Evolutionary conservation across 2,797 vertebrate genomes (phyloP), one percentile per base, ranked within the genome.

Genomic region (Vespertilio murinus): DNA sequence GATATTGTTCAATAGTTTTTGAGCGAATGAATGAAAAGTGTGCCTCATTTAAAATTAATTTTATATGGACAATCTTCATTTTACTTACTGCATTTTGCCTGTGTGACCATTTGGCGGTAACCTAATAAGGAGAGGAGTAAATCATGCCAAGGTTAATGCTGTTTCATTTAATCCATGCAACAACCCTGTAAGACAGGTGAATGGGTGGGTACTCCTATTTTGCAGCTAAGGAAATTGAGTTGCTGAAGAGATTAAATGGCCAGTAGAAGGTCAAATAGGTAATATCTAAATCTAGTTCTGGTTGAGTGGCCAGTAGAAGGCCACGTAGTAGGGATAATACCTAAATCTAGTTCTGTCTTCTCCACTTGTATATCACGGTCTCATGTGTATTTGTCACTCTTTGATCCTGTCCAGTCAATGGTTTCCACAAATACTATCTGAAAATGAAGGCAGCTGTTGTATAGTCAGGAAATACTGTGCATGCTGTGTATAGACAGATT

Each of bases 1-100:
- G 65, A 69, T 18, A 65, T 33, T 91, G 33, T 49, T 71, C 71
- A 70, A 11, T 71, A 74, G 33, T 77, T 92, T 96, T 83, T 79
- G 65, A 79, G 47, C 52, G 45, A 87, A 59, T 83, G 56, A 75
- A 67, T 88, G 88, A 47, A 82, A 90, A 79, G 16, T 74, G 74
- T 82, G 65, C n/a, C 59, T 88, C 38, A 79, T 90, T 90, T 93
- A 35, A 81, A 96, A 59, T 84, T 74, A 88, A 64, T 93, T 92
- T 86, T 8, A 20, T 42, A 12, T 86, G 71, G 7, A 22, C 25
- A 70, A 0, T 30, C 35, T 92, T 85, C 42, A 89, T 40, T 88
- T 93, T 85, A 86, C 12, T 90, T 90, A 35, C 49, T 91, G 71
- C 40, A 61, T 42, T 91, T 94, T 91, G 78, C 40, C 40, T 52